phyloP scores from a whole-genome alignment of 2,113 vertebrate species.

The Mormyrus iriodes region DNA sequence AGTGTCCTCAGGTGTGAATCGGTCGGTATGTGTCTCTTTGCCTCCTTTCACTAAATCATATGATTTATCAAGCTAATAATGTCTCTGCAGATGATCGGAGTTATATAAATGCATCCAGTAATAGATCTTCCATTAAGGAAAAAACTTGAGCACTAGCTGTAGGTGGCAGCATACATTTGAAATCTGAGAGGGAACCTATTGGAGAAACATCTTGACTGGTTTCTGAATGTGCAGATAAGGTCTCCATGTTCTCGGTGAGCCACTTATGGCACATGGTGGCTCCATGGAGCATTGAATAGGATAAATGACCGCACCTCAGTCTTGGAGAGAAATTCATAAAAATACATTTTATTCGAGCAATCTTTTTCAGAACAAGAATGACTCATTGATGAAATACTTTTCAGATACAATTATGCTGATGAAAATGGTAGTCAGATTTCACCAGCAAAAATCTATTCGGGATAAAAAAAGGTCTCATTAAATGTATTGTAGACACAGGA shows the following conservation, averaged over 20 bases:
- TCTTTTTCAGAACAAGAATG: background rate
- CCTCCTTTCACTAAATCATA: background rate
- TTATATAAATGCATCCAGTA: background rate
- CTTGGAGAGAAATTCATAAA: background rate
- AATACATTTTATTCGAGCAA: background rate
- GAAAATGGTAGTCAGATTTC: background rate
- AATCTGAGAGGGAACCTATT: background rate
- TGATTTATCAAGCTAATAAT: background rate
- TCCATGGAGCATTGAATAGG: background rate
- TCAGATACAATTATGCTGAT: background rate
- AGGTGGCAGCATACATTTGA: background rate
- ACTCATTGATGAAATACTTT: background rate
- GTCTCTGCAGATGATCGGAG: background rate
- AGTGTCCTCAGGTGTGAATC: background rate
- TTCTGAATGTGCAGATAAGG: constrained; percentile 1
- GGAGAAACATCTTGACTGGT: constrained; percentile 10
- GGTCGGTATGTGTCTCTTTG: background rate
- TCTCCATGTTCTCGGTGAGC: constrained; percentile 3
- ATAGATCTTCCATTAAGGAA: background rate
- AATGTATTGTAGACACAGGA: constrained; percentile 3
- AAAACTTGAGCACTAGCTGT: background rate
- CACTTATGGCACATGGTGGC: background rate
- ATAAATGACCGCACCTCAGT: background rate
- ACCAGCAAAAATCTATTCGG: background rate
- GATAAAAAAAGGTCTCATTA: background rate